Evolutionary conservation across 2,113 vertebrate species (phyloP).

Genomic region (Lampris incognitus): DNA sequence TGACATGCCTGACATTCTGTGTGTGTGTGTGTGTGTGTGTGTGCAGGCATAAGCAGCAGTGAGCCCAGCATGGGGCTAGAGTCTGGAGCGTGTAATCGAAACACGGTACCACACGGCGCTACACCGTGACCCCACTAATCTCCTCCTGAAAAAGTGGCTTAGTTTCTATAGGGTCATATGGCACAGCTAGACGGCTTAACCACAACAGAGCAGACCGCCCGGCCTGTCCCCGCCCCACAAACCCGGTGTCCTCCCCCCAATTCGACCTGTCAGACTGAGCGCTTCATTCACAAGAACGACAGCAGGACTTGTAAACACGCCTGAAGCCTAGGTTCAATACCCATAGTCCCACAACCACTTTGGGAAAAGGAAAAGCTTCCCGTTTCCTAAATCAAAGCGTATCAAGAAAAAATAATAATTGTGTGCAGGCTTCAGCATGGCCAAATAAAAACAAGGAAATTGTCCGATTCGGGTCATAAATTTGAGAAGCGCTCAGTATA

Average conservation of each 20-base stretch:
- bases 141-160: constrained; percentile 84
- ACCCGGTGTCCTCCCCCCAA: constrained; percentile 13
- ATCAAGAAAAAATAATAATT: too few relatives aligned
- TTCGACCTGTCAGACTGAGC: constrained; percentile 47
- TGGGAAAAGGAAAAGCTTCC: too few relatives aligned
- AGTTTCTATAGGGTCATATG: constrained; percentile 82
- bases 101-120: constrained; percentile 70
- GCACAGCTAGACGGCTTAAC: constrained; percentile 77
- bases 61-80: constrained; percentile 64
- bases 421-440: too few relatives aligned
- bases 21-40: constrained; percentile 9
- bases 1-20: not conserved
- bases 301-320: not conserved
- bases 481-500: too few relatives aligned
- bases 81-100: constrained; percentile 78
- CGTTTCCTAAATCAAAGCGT: too few relatives aligned
- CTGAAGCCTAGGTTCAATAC: not conserved
- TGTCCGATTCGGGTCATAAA: too few relatives aligned
- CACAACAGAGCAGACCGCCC: constrained; percentile 46
- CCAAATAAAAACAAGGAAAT: too few relatives aligned
- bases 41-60: constrained; percentile 38
- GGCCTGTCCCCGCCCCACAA: not conserved
- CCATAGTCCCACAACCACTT: not conserved
- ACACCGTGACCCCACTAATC: constrained; percentile 84
- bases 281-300: not conserved